Evolutionary conservation across 2,888 invertebrate genomes (phyloP).

Genomic region (Cheilosia soror): DNA sequence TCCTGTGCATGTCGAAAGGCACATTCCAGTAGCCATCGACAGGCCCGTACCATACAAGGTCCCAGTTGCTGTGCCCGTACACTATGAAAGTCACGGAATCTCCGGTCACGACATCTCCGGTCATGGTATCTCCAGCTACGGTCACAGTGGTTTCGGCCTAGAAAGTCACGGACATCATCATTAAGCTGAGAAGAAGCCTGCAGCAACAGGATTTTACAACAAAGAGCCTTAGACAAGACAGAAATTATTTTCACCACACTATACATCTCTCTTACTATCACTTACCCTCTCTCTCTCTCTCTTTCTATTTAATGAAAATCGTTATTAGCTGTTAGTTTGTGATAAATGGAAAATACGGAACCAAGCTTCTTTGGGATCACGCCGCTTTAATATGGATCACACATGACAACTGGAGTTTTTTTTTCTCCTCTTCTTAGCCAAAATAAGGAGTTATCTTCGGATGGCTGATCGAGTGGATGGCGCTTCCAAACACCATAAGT

Average conservation of each 20-base stretch:
- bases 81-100: conserved; percentile 81
- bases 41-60: conserved; percentile 88
- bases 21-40: conserved; percentile 87
- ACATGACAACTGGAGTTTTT: conserved; percentile 53
- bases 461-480: conserved; percentile 64
- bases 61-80: conserved; percentile 82
- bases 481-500: conserved; percentile 52
- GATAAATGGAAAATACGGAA: conserved; percentile 78
- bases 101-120: conserved; percentile 80
- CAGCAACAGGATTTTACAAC: conserved; percentile 77
- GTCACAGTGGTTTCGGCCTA: conserved; percentile 76
- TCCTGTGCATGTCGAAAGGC: conserved; percentile 86
- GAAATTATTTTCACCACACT: conserved; percentile 65
- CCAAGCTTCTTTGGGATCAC: conserved; percentile 50
- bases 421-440: conserved; percentile 62
- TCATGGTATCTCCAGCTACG: conserved; percentile 55
- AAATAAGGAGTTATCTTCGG: conserved; percentile 65
- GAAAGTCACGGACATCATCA: conserved; percentile 77
- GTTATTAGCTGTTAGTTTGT: conserved; percentile 81
- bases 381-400: conserved; percentile 49
- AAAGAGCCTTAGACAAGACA: conserved; percentile 76
- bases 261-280: conserved; percentile 23
- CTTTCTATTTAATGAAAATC: conserved; percentile 67
- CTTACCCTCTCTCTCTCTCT: conserved; percentile 27
- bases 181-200: conserved; percentile 77